phyloP scores from a whole-genome alignment of 1,140 invertebrate species.

The Apis dorsata region DNA sequence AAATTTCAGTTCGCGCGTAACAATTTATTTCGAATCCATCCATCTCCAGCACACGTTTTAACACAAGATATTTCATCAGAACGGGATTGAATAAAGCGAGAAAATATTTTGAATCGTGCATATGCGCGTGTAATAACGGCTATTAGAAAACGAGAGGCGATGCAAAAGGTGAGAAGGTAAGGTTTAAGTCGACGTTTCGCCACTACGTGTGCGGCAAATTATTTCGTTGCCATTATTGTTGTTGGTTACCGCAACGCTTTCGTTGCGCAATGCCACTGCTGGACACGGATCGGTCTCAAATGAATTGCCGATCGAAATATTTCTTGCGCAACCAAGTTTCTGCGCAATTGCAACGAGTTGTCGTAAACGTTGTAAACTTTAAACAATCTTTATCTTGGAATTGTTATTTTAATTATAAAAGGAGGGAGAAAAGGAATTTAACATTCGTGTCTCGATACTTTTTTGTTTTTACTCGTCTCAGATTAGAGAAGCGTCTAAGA shows the following conservation, averaged over 20 bases:
- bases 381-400: no score
- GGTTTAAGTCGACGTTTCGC: constrained; percentile 37
- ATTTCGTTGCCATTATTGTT: constrained; percentile 56
- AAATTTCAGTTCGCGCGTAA: no score
- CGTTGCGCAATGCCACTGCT: constrained; percentile 43
- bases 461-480: no score
- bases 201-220: constrained; percentile 49
- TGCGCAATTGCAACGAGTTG: no score
- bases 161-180: constrained; percentile 42
- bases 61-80: background rate
- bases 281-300: constrained; percentile 45
- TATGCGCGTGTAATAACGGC: constrained; percentile 39
- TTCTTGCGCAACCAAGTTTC: background rate
- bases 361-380: no score
- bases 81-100: background rate
- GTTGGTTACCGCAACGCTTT: constrained; percentile 50
- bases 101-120: constrained; percentile 5
- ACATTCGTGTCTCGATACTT: no score
- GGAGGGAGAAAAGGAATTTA: no score
- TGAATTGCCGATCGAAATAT: constrained; percentile 57
- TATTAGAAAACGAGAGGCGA: constrained; percentile 41
- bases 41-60: background rate
- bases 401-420: no score
- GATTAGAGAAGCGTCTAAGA: no score
- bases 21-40: no score